These are phyloP conservation scores for Onthophagus sagittarius DNA, from an alignment of 2,888 invertebrate genomes.

Conservation along the genomic window DNA sequence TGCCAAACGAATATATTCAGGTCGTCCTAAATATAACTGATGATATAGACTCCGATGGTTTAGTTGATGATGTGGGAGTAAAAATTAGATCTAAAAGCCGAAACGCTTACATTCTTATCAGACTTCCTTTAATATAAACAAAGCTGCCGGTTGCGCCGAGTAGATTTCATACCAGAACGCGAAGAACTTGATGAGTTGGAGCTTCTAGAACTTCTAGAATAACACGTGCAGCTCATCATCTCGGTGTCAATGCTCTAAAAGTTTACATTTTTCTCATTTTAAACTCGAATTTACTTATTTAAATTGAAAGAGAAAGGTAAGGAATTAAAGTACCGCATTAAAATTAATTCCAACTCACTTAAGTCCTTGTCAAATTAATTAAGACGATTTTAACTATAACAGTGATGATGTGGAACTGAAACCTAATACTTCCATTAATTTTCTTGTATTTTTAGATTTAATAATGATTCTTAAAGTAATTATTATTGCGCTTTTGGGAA, in stretches of 20 bases:
- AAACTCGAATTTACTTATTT: background rate
- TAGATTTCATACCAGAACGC: background rate
- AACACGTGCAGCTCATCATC: background rate
- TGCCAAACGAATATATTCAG: background rate
- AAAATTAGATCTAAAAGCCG: background rate
- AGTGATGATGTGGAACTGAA: background rate
- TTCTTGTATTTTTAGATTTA: background rate
- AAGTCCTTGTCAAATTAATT: background rate
- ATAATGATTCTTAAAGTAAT: conserved; percentile 6
- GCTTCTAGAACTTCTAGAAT: conserved; percentile 12
- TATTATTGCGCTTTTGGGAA: conserved; percentile 11
- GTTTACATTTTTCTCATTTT: background rate
- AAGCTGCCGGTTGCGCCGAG: conserved; percentile 12
- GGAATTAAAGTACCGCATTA: background rate
- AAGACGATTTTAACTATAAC: background rate
- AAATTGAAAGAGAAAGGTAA: background rate
- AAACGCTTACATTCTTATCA: no score
- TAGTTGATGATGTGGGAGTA: background rate
- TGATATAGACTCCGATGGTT: background rate
- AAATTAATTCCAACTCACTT: background rate
- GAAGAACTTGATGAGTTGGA: conserved; percentile 22
- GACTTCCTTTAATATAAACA: conserved; percentile 15
- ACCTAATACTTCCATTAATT: background rate
- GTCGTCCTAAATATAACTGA: no score
- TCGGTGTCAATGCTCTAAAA: background rate